A percentile compares a stretch with the other conserved stretches of the same genome.
phyloP scores from a whole-genome alignment of 1,140 invertebrate genomes.

The Magallana ariakensis region DNA sequence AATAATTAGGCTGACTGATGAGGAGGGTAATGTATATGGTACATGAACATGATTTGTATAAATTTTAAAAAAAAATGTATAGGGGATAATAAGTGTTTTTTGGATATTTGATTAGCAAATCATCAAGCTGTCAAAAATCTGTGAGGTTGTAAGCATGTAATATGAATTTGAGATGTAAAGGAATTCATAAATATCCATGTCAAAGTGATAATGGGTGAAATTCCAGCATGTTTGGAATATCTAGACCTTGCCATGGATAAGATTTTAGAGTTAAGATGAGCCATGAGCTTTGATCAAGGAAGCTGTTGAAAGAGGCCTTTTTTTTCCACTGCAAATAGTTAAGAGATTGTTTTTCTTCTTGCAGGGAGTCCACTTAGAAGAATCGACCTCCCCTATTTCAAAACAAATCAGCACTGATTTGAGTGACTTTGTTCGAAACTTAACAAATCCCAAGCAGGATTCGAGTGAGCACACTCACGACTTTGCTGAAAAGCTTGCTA shows the following conservation, averaged over 20 bases:
- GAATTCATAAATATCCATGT: conserved; percentile 23
- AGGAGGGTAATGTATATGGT: no score
- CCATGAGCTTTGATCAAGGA: conserved; percentile 12
- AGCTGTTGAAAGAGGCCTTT: conserved; percentile 9
- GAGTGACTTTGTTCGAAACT: conserved; percentile 53
- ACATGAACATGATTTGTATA: no score
- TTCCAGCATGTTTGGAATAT: conserved; percentile 33
- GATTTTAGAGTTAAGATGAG: conserved; percentile 8
- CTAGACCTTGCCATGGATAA: conserved; percentile 26
- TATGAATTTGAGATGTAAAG: conserved; percentile 20
- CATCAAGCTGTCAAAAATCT: not conserved
- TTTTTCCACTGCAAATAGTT: conserved; percentile 8
- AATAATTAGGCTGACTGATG: no score
- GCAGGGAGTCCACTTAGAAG: conserved; percentile 61
- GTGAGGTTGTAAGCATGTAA: not conserved
- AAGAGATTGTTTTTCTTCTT: conserved; percentile 42
- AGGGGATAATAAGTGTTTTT: not conserved
- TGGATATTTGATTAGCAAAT: not conserved
- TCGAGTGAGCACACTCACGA: conserved; percentile 15
- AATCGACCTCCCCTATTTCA: conserved; percentile 49
- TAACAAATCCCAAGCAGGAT: conserved; percentile 53
- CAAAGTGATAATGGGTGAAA: not conserved
- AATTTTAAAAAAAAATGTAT: no score
- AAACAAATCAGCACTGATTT: conserved; percentile 55
- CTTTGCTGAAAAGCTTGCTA: not conserved